Evolutionary conservation across 2,888 invertebrate species (phyloP), one percentile per base, ranked within the genome.

Genomic region (Cryptus armator): DNA sequence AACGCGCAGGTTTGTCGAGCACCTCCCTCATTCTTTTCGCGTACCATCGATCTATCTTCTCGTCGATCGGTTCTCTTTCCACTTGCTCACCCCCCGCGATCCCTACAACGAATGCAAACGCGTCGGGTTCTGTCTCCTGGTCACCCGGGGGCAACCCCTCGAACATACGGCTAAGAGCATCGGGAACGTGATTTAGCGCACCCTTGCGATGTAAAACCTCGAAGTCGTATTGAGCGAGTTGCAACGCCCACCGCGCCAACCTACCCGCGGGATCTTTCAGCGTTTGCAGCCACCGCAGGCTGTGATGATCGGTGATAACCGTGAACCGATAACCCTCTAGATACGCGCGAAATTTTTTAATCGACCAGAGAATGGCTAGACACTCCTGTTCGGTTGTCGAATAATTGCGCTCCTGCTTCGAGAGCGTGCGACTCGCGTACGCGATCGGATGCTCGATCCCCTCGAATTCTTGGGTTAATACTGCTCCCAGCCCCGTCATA

Each of bases 131-230:
- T 4, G 16, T 19, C 3, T 84, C 77, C 37, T n/a, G 12, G 10
- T 19, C 6, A 0, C 2, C 37, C 32, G 75, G 48, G 4, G 64
- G 48, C 9, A 59, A 12, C 12, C 29, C 14, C 59, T 74, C 74
- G 16, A 32, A 74, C 56, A 68, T 77, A 4, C 83, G 68, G 4
- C 76, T 75, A 0, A 81, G 16, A 5, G 81, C 72, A 84, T 59
- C 85, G 76, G 16, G 79, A 74, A 68, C 72, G 48, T 86, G 87
- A 7, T 90, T 87, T 56, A 87, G 89, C n/a, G 66, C 62, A 3
- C 67, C 87, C 81, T 53, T 74, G 4, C 76, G 71, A 29, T 79
- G 74, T 4, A 71, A n/a, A 0, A 84, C 70, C 7, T 48, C 67
- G n/a, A 77, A 75, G 14, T 80, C 72, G 37, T 80, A 76, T 1